Evolutionary conservation across 1,140 invertebrate species (phyloP).

Genomic region (Antheraea pernyi): DNA sequence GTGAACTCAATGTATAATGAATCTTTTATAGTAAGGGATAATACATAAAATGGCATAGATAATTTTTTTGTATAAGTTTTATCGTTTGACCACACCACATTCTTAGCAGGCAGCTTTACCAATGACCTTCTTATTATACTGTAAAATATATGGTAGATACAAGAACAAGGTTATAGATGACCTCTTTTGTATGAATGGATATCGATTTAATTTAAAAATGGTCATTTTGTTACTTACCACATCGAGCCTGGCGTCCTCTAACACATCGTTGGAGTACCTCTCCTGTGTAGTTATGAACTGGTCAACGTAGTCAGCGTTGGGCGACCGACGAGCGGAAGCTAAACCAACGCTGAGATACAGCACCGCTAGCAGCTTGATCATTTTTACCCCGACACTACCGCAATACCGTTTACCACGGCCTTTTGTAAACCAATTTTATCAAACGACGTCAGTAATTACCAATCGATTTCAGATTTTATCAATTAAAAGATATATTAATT

Average conservation of each 20-base stretch:
- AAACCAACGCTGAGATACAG: slow-evolving; percentile 11
- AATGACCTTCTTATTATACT: too few species aligned
- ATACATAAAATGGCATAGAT: too few species aligned
- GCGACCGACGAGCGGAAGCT: slow-evolving; percentile 20
- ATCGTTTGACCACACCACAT: too few species aligned
- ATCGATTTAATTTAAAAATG: too few species aligned
- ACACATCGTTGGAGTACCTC: slow-evolving; percentile 27
- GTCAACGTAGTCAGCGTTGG: slow-evolving; percentile 25
- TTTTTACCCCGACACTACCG: not conserved
- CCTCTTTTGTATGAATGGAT: too few species aligned
- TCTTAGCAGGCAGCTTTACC: too few species aligned
- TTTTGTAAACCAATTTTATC: not conserved
- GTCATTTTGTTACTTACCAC: slow-evolving; percentile 29
- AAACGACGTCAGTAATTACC: not conserved
- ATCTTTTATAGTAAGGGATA: too few species aligned
- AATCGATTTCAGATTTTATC: not conserved
- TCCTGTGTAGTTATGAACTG: not conserved
- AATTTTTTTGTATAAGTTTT: too few species aligned
- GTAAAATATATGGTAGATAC: too few species aligned
- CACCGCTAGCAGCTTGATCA: not conserved
- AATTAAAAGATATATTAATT: not conserved
- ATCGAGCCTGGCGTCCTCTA: slow-evolving; percentile 34
- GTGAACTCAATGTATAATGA: too few species aligned
- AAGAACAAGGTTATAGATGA: too few species aligned
- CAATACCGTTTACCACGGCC: not conserved